A percentile compares a stretch with the other conserved stretches of the same genome.
These are phyloP conservation scores for Nycticorax nycticorax DNA, from an alignment of 2,113 vertebrate species.

Conservation along the genomic window DNA sequence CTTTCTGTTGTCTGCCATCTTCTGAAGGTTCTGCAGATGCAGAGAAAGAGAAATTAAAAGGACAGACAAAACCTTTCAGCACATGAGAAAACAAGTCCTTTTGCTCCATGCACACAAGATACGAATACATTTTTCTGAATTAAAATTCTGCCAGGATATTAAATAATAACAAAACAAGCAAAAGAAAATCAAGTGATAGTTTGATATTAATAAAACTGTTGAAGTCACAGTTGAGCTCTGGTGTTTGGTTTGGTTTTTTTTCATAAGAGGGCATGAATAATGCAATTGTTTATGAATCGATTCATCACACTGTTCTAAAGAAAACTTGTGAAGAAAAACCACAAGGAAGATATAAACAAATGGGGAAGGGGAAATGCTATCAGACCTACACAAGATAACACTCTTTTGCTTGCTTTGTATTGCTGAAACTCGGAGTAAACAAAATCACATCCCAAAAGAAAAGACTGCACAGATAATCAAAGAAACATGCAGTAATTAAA, in stretches of 20 bases:
- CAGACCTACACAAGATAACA: not conserved
- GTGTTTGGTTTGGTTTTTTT: not conserved
- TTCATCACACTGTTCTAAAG: not conserved
- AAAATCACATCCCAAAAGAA: not conserved
- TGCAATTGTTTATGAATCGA: not conserved
- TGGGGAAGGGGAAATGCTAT: not conserved
- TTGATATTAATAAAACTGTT: not conserved
- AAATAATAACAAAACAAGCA: slow-evolving; percentile 33
- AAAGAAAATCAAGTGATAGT: not conserved
- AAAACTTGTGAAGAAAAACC: not conserved
- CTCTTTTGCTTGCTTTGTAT: slow-evolving; percentile 20
- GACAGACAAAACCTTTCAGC: not conserved
- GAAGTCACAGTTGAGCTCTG: not conserved
- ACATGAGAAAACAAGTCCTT: not conserved
- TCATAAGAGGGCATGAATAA: not conserved
- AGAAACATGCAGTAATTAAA: slow-evolving; percentile 31
- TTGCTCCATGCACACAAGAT: not conserved
- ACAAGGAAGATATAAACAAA: not conserved
- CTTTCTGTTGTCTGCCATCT: slow-evolving; percentile 76
- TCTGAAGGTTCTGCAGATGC: slow-evolving; percentile 72
- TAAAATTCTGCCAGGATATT: not conserved
- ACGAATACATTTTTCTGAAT: not conserved
- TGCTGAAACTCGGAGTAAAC: not conserved
- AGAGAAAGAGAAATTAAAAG: not conserved
- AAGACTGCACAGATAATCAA: slow-evolving; percentile 1